Evolutionary conservation across 2,888 invertebrate species (phyloP), one percentile per base, ranked within the genome.

Genomic region (Xanthia icteritia): DNA sequence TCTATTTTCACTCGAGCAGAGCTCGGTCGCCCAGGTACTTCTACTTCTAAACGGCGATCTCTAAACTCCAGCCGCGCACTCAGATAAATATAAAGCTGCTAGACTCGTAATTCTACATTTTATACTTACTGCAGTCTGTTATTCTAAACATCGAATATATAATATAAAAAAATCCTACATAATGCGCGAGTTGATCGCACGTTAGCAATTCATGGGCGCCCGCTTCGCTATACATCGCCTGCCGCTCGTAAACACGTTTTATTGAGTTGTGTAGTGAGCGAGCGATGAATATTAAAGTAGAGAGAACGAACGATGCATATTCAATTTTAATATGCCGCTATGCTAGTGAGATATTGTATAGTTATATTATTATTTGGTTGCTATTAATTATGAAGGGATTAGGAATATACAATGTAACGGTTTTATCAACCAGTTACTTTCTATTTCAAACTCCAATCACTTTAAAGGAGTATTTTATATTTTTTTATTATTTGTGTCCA

Each of bases 201-300:
- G 91, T 93, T 92, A 94, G 89, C 90, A 91, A 94, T 93, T 92
- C 92, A 94, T 90, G 83, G 77, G 84, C 80, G 75, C 11, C n/a
- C 36, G 36, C 87, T 91, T 89, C 91, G 89, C 90, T 91, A 89
- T 94, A 93, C 94, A 94, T 92, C 92, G 94, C 86, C 85, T 89
- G 88, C 86, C 89, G 90, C 87, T 94, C 93, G 93, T 94, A 94
- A 95, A 95, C 93, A 93, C 91, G 91, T 92, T 94, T 93, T 94
- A 94, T 94, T 92, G 94, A 93, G 92, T 91, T 90, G 91, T 90
- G 90, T 92, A 89, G 87, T 91, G 90, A 92, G 91, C 93, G 87
- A 92, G 90, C 92, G 92, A 93, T 95, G 94, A 95, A 95, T 94
- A 93, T 92, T 92, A 91, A 93, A 94, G 90, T 88, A 90, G 83